Conservation (phyloP, 1,140 invertebrate species). For the Antheraea pernyi region DNA sequence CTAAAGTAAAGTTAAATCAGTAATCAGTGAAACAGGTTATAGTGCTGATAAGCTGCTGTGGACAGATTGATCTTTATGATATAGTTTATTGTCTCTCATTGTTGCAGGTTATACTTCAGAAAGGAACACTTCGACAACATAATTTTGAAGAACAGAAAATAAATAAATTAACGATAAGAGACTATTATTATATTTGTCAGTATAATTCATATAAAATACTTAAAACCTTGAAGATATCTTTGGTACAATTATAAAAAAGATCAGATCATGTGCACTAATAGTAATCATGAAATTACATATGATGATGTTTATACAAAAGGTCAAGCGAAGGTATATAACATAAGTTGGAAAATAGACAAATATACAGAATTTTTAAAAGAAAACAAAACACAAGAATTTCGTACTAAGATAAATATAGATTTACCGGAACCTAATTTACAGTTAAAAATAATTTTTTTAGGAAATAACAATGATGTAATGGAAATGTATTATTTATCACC, state of each 20-base stretch:
- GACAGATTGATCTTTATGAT: no score
- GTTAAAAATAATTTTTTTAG: constrained; percentile 68
- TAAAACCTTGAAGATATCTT: no score
- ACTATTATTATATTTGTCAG: no score
- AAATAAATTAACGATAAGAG: no score
- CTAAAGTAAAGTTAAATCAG: no score
- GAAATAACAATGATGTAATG: constrained; percentile 63
- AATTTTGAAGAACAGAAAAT: no score
- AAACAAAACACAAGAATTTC: constrained; percentile 59
- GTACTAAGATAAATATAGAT: constrained; percentile 54
- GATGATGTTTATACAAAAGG: constrained; percentile 40
- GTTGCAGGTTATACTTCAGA: no score
- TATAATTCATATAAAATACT: no score
- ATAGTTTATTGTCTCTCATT: no score
- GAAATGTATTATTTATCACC: constrained; percentile 67
- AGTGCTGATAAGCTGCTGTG: no score
- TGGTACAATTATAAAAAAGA: neutral
- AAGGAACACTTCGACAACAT: no score
- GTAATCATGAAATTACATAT: neutral
- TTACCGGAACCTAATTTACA: constrained; percentile 45
- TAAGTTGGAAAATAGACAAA: constrained; percentile 62
- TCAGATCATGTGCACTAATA: neutral
- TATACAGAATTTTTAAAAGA: constrained; percentile 55
- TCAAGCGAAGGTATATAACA: constrained; percentile 63
- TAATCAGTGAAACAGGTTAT: no score